Evolutionary conservation across 2,113 vertebrate genomes (phyloP).

Genomic region (Macaca mulatta): DNA sequence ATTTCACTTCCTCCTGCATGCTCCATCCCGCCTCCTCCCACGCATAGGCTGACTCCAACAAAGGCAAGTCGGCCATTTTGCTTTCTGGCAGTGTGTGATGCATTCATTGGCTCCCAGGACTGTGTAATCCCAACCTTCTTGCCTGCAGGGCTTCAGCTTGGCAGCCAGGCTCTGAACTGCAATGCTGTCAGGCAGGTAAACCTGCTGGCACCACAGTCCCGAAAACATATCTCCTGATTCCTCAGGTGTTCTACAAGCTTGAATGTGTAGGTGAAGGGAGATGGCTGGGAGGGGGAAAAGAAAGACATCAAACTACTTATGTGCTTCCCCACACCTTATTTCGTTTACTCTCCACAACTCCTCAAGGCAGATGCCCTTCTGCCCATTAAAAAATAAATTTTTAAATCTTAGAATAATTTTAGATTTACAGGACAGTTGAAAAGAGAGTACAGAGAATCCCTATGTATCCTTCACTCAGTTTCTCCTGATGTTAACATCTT

Average conservation of each 20-base stretch:
- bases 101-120: neutral
- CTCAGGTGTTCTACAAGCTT: neutral
- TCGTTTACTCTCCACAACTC: neutral
- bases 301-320: neutral
- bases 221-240: conserved; percentile 12
- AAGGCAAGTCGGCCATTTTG: neutral
- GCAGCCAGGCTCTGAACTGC: conserved; percentile 1
- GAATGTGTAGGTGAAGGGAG: conserved; percentile 20
- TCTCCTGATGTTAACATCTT: neutral
- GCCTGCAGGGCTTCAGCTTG: neutral
- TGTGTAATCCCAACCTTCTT: neutral
- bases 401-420: neutral
- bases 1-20: neutral
- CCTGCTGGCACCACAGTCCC: conserved; percentile 9
- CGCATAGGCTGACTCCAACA: neutral
- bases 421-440: neutral
- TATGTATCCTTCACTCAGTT: neutral
- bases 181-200: conserved; percentile 19
- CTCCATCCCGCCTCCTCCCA: too few relatives aligned
- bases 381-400: neutral
- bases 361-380: neutral
- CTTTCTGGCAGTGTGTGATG: conserved; percentile 27
- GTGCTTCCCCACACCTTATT: neutral
- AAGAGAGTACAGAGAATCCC: neutral
- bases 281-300: neutral